Base-by-base conservation (phyloP, 1,140 invertebrate genomes). In the Samia ricini region DNA sequence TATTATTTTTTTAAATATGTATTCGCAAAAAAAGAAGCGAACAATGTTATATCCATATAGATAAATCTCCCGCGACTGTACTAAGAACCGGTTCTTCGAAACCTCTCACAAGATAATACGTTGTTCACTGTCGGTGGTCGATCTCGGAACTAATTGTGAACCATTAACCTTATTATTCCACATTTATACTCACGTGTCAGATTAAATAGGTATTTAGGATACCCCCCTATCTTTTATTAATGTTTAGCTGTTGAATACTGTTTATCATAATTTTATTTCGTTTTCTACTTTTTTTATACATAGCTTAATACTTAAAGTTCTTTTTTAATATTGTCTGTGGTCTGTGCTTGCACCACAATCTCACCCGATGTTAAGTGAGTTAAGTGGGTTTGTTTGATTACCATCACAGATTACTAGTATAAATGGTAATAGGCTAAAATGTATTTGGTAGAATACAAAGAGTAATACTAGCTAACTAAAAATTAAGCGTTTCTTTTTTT, bases 61-160 rank as follows among this genome's bases (percentile, higher is more conserved):
- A 36, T 12, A 42, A 42, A 3, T 42, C 33, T 42, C 12, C 15
- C 33, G 10, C 33, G 33, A 42, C 15, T 15, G 33, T 42, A 42
- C 33, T 12, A 3, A 15, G n/a, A 42, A 42, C 33, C 33, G 33
- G 33, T 42, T 42, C 7, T 4, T 42, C 7, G 33, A 42, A 15
- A 15, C n/a, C 4, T 42, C 1, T 42, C n/a, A 42, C 33, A 15
- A 49, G 15, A 56, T 52, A 69, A 70, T 64, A 73, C 70, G 75
- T 74, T 71, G 64, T 54, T 24, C 77, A 42, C 64, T 71, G 73
- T 72, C 73, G 82, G 82, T 85, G 82, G 82, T 81, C 79, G 73
- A 57, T 65, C 59, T 66, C 63, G 66, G 67, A 79, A 81, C 81
- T 82, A 84, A 84, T 84, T 79, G 75, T 64, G 62, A 70, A 70